Evolutionary conservation across 2,888 invertebrate species (phyloP).

Genomic region (Pecten maximus): DNA sequence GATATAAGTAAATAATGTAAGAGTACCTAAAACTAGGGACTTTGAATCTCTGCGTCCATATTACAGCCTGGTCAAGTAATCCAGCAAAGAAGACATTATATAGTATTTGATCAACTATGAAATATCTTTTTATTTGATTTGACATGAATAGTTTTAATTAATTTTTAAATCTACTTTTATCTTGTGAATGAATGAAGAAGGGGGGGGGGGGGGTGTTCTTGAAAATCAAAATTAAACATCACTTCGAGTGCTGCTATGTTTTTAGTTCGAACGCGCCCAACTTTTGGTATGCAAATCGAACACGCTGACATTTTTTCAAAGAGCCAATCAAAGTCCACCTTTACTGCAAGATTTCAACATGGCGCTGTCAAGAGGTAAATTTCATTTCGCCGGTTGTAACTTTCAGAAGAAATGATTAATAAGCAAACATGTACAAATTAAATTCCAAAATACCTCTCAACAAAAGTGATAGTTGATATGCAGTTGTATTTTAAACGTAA

Average conservation of each 20-base stretch:
- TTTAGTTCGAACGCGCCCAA: not conserved
- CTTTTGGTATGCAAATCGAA: not conserved
- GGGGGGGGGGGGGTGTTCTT: too few relatives aligned
- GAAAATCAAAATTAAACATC: too few relatives aligned
- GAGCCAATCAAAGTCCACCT: conserved; percentile 12
- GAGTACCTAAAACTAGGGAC: too few relatives aligned
- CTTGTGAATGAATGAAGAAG: too few relatives aligned
- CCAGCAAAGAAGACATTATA: too few relatives aligned
- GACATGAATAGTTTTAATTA: too few relatives aligned
- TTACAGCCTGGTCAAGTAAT: too few relatives aligned
- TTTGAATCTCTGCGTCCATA: too few relatives aligned
- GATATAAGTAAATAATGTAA: too few relatives aligned
- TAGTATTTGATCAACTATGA: too few relatives aligned
- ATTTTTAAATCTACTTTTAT: too few relatives aligned
- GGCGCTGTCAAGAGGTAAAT: conserved; percentile 27
- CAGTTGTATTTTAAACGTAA: not conserved
- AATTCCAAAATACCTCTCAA: not conserved
- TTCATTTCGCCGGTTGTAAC: conserved; percentile 15
- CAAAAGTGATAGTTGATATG: not conserved
- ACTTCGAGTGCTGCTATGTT: not conserved
- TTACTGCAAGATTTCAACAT: conserved; percentile 11
- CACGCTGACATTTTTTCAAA: not conserved
- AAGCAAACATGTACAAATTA: not conserved
- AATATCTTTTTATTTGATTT: too few relatives aligned
- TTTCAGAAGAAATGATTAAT: not conserved